phyloP scores from a whole-genome alignment of 2,113 vertebrate species.

The Ptilorrhoa leucosticta region DNA sequence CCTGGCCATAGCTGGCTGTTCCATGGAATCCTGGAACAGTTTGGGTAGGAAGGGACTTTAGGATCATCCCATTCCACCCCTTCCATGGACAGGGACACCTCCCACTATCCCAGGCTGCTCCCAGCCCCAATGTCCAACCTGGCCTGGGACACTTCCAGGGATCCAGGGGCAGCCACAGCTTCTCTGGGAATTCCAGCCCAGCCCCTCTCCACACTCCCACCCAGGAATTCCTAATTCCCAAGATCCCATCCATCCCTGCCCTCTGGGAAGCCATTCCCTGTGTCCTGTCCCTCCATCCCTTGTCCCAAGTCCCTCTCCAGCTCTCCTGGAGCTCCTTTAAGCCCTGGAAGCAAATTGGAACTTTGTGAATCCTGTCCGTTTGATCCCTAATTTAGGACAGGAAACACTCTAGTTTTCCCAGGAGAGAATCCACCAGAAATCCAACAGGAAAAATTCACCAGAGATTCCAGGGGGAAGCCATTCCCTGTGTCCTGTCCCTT shows the following conservation, averaged over 20 bases:
- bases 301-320: too few relatives aligned
- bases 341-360: neutral
- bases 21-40: neutral
- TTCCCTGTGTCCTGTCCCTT: neutral
- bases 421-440: neutral
- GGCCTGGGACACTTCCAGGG: neutral
- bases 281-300: neutral
- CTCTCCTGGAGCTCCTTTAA: neutral
- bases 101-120: neutral
- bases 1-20: fast-evolving
- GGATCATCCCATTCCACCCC: neutral
- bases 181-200: neutral
- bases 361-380: neutral
- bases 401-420: neutral
- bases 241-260: neutral
- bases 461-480: too few relatives aligned
- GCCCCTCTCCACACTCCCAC: neutral
- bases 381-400: neutral
- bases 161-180: neutral
- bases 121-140: neutral
- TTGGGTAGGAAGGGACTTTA: neutral
- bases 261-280: neutral
- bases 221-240: neutral
- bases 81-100: neutral
- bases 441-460: too few relatives aligned